Percentiles rank a stretch among this genome's conserved stretches.
Conservation (phyloP, 2,113 vertebrate genomes). For the Xiphophorus hellerii region DNA sequence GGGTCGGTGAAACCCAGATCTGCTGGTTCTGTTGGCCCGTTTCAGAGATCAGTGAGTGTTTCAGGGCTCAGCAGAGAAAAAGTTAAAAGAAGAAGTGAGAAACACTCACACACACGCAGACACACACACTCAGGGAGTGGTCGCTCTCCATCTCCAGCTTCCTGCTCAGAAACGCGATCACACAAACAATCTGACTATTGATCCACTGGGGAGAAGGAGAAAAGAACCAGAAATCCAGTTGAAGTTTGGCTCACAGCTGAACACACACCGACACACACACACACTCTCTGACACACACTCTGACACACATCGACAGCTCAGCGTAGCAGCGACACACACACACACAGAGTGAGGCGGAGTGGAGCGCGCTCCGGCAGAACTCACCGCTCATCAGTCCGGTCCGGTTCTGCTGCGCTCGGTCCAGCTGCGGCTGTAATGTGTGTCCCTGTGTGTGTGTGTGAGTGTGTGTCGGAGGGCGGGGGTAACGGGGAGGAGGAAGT, state of each 20-base stretch:
- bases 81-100: constrained; percentile 26
- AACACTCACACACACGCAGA: constrained; percentile 13
- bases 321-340: background rate
- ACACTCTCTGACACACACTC: background rate
- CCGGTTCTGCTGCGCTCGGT: constrained; percentile 33
- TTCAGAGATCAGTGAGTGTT: background rate
- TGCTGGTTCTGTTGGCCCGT: background rate
- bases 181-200: constrained; percentile 2
- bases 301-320: background rate
- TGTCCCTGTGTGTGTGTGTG: background rate
- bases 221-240: background rate
- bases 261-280: background rate
- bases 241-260: background rate
- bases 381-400: constrained; percentile 58
- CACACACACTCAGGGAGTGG: constrained; percentile 49
- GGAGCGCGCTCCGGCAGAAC: constrained; percentile 19
- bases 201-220: background rate
- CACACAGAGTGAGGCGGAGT: background rate
- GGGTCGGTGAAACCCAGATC: background rate
- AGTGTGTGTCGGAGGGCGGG: constrained; percentile 16
- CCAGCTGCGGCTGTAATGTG: constrained; percentile 3
- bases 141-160: constrained; percentile 44
- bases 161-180: constrained; percentile 2
- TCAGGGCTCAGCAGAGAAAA: background rate
- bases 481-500: constrained; percentile 58